phyloP scores from a whole-genome alignment of 92 coral and sea anemone species.

The Porites cylindrica region DNA sequence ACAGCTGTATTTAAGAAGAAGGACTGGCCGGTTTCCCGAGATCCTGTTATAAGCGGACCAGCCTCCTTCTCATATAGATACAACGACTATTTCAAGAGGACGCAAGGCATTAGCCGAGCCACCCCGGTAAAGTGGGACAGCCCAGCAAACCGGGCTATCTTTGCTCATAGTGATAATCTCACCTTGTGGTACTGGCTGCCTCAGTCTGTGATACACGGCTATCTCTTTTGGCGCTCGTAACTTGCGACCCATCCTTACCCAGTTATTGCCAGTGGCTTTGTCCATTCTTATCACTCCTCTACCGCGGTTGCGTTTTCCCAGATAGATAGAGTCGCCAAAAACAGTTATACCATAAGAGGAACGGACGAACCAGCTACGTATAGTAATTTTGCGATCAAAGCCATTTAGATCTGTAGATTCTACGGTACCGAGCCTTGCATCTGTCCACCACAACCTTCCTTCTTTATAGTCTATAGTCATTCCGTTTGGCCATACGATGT shows the following conservation, averaged over 20 bases:
- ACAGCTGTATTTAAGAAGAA: too few relatives aligned
- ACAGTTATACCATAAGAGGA: conserved; percentile 82
- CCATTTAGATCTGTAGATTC: conserved; percentile 87
- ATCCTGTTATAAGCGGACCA: too few relatives aligned
- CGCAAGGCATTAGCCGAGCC: too few relatives aligned
- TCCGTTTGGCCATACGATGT: conserved; percentile 85
- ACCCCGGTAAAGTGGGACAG: too few relatives aligned
- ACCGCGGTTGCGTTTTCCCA: conserved; percentile 66
- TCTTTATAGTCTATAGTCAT: conserved; percentile 80
- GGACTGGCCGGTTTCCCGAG: too few relatives aligned
- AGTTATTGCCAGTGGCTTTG: conserved; percentile 78
- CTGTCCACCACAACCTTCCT: conserved; percentile 85
- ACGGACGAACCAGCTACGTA: conserved; percentile 48
- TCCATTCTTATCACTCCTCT: conserved; percentile 71
- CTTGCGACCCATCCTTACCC: conserved; percentile 33
- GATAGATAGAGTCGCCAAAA: conserved; percentile 79
- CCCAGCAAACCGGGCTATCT: too few relatives aligned
- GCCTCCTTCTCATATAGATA: too few relatives aligned
- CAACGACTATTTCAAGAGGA: too few relatives aligned
- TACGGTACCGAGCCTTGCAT: conserved; percentile 79
- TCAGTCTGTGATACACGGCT: conserved; percentile 69
- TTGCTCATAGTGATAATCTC: neutral
- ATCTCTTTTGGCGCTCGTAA: conserved; percentile 78
- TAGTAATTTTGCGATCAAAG: conserved; percentile 54
- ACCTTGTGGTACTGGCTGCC: conserved; percentile 76